A percentile compares a stretch with the other conserved stretches of the same genome.
phyloP scores from a whole-genome alignment of 2,888 invertebrate species.

The Oxyscelio sp. region DNA sequence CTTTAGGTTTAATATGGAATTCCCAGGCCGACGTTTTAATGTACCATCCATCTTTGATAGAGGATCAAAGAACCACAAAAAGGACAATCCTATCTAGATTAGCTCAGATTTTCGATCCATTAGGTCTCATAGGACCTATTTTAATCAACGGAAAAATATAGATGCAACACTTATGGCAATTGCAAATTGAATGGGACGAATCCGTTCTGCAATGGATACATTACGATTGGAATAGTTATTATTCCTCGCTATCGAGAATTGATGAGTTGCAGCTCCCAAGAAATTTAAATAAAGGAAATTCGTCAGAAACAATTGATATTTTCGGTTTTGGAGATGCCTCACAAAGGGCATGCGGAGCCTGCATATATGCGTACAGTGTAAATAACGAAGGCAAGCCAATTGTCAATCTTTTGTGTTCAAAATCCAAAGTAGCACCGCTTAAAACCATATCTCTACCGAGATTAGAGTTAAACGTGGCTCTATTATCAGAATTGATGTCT shows the following conservation, averaged over 20 bases:
- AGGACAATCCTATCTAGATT: background rate
- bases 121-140: conserved; percentile 58
- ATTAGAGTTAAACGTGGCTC: conserved; percentile 65
- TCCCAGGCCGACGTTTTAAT: conserved; percentile 40
- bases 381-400: conserved; percentile 1
- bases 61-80: background rate
- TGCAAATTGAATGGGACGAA: conserved; percentile 25
- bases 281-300: conserved; percentile 24
- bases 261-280: conserved; percentile 35
- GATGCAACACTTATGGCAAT: conserved; percentile 42
- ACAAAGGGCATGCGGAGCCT: conserved; percentile 76
- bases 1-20: conserved; percentile 65
- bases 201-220: background rate
- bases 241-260: conserved; percentile 15
- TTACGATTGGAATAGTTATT: background rate
- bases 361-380: conserved; percentile 66
- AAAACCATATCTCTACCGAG: conserved; percentile 67
- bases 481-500: conserved; percentile 49
- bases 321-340: conserved; percentile 77
- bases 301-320: conserved; percentile 13
- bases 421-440: conserved; percentile 67
- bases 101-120: conserved; percentile 64
- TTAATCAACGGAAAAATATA: conserved; percentile 56
- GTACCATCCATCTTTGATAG: conserved; percentile 36
- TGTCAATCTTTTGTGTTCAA: conserved; percentile 58